These are phyloP conservation scores for Neopipo cinnamomea DNA, from an alignment of 2,113 vertebrate species.

Conservation along the genomic window DNA sequence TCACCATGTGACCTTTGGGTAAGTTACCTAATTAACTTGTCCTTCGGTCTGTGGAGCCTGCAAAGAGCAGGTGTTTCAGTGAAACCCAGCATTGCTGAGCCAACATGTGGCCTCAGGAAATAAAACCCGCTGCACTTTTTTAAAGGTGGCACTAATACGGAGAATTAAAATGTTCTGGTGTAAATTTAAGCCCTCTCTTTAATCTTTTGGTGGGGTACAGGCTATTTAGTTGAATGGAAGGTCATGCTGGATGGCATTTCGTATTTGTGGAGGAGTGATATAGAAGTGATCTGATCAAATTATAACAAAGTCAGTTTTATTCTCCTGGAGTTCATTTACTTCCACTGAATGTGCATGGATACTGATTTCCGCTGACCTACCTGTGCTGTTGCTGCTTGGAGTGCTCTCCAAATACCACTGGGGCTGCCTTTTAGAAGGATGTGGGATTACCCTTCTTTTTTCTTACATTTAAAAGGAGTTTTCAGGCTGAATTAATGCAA, in stretches of 20 bases:
- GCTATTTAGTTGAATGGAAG: background rate
- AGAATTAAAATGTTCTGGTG: background rate
- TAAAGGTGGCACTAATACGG: background rate
- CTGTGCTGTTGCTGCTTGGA: background rate
- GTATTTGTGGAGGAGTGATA: background rate
- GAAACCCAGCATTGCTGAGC: slow-evolving; percentile 20
- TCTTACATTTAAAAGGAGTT: background rate
- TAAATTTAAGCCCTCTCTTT: background rate
- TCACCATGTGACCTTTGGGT: slow-evolving; percentile 62
- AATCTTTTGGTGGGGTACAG: background rate
- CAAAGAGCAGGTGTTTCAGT: slow-evolving; percentile 56
- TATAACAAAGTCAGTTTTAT: background rate
- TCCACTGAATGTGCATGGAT: background rate
- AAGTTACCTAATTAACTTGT: slow-evolving; percentile 64
- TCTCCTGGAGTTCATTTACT: slow-evolving; percentile 4
- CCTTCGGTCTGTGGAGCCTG: background rate
- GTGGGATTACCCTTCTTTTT: background rate
- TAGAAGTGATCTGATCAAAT: background rate
- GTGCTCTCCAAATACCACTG: background rate
- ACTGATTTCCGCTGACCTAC: background rate
- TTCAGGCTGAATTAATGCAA: background rate
- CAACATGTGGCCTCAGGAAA: slow-evolving; percentile 29
- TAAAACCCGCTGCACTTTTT: background rate
- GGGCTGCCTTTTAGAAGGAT: background rate
- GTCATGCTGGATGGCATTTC: background rate